phyloP scores from a whole-genome alignment of 2,113 vertebrate genomes.

The Colistium nudipinnis region DNA sequence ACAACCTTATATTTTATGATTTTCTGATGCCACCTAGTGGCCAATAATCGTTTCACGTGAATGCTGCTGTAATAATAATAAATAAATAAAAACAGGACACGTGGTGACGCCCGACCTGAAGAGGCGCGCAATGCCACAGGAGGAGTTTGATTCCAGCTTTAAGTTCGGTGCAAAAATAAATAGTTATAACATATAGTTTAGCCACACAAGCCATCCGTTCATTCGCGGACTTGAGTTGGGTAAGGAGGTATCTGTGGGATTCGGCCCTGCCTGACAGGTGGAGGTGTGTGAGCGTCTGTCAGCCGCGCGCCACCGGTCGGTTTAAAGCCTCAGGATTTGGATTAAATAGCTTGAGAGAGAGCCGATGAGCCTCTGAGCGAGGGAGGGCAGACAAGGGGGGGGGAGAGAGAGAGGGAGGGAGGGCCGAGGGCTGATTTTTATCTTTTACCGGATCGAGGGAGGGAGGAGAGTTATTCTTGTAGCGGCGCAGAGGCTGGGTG shows the following conservation, averaged over 20 bases:
- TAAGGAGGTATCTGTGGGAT: no score
- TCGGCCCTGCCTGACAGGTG: no score
- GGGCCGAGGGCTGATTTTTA: slow-evolving; percentile 73
- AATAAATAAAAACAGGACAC: not conserved
- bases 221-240: no score
- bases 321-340: slow-evolving; percentile 79
- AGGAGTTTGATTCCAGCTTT: no score
- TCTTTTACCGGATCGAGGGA: slow-evolving; percentile 72
- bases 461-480: slow-evolving; percentile 82
- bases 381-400: slow-evolving; percentile 47
- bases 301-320: slow-evolving; percentile 46
- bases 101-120: not conserved
- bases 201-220: no score
- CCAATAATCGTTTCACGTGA: not conserved
- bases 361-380: slow-evolving; percentile 58
- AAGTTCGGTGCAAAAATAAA: no score
- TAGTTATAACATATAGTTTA: no score
- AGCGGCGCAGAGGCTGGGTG: slow-evolving; percentile 68
- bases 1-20: no score
- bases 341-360: slow-evolving; percentile 74
- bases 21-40: not conserved
- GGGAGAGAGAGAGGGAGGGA: slow-evolving; percentile 52
- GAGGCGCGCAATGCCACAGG: not conserved
- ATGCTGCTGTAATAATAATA: no score
- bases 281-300: slow-evolving; percentile 8